These are phyloP conservation scores for Phocides pigmalion DNA, from an alignment of 1,140 invertebrate species.

Conservation along the genomic window DNA sequence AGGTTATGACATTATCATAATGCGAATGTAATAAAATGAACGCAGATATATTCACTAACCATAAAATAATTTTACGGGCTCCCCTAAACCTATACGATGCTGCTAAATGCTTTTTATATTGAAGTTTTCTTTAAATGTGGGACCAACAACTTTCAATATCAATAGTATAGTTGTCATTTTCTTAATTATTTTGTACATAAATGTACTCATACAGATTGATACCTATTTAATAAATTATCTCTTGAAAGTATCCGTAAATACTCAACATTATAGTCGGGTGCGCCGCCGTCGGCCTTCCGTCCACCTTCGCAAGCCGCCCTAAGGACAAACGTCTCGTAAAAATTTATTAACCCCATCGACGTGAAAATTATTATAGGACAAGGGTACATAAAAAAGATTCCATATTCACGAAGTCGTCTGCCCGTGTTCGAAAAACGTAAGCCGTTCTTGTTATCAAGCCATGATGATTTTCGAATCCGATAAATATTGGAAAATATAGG, in stretches of 20 bases:
- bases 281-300: conserved; percentile 45
- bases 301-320: conserved; percentile 27
- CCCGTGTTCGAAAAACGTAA: background rate
- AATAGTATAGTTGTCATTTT: background rate
- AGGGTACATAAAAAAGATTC: background rate
- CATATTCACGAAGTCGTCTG: background rate
- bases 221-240: background rate
- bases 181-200: background rate
- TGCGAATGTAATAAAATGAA: conserved; percentile 57
- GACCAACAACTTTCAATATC: no score
- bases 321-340: conserved; percentile 47
- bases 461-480: conserved; percentile 30
- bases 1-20: conserved; percentile 64
- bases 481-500: conserved; percentile 36
- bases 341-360: conserved; percentile 36
- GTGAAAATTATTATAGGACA: conserved; percentile 32
- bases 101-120: conserved; percentile 12
- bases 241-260: background rate
- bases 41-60: conserved; percentile 45
- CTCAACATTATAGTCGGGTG: conserved; percentile 43
- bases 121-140: background rate
- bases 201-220: background rate
- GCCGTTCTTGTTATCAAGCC: background rate
- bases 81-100: conserved; percentile 32
- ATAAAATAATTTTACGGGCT: conserved; percentile 49